Evolutionary conservation across 1,140 invertebrate genomes (phyloP), one percentile per base, ranked within the genome.

Genomic region (Scaptomyza hsui): DNA sequence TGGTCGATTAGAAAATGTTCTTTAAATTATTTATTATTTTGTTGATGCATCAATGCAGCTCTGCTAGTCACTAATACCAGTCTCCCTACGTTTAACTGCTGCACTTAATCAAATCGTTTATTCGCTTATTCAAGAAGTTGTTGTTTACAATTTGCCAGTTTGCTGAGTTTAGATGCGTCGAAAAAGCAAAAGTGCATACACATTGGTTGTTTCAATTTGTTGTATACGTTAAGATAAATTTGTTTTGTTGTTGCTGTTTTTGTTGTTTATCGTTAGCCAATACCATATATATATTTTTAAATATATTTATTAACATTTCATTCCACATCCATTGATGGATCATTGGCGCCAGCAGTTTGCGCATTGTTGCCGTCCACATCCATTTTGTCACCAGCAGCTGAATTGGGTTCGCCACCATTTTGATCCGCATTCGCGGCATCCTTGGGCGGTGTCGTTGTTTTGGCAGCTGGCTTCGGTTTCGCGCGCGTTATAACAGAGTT

Each of bases 401-500:
- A 2, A 24, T 32, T 57, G 2, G 77, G 74, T 13, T 88, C 81
- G 5, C 81, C 74, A n/a, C 89, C 90, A 51, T 91, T 91, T 47
- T 91, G 90, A 45, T 85, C 82, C 32, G 85, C 49, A 55, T 73
- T 80, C 9, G 71, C 63, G 6, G 62, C 49, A 53, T 91, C 85
- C 75, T 90, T 90, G 32, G 82, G 73, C 42, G 89, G 77, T 49
- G 79, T 53, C 45, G 79, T 57, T 32, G 80, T 70, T 37, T 86
- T 85, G 13, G 78, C 42, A 68, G 91, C 82, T 65, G 91, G 90
- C 65, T 91, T 91, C 41, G 91, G 91, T 83, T 91, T 91, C 72
- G 91, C 89, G 6, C 91, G 86, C 57, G 89, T 91, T n/a, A 91
- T 70, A 5, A 91, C 90, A 21, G 89, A 90, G 60, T 89, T 91